phyloP scores from a whole-genome alignment of 2,888 invertebrate genomes.

The Amorpha juglandis region DNA sequence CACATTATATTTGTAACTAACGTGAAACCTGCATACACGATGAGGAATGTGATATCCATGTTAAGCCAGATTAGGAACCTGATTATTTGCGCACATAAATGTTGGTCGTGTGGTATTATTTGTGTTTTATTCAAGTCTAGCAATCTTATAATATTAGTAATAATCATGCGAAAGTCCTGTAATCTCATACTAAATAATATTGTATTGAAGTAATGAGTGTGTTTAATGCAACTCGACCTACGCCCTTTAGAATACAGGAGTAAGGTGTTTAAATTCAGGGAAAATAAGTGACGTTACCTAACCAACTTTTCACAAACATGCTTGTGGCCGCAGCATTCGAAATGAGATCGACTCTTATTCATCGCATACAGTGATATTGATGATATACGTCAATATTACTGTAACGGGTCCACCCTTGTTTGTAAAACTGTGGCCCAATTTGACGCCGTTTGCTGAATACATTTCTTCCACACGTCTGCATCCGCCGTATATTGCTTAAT shows the following conservation, averaged over 20 bases:
- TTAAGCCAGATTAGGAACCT: too few relatives aligned
- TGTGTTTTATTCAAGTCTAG: too few relatives aligned
- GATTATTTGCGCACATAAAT: too few relatives aligned
- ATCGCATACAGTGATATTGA: conserved; percentile 14
- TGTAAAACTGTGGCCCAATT: conserved; percentile 14
- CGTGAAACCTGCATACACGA: too few relatives aligned
- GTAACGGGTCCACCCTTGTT: conserved; percentile 20
- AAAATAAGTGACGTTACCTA: background rate
- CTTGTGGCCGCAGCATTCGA: conserved; percentile 1
- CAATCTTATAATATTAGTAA: too few relatives aligned
- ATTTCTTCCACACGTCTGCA: conserved; percentile 19
- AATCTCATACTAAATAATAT: too few relatives aligned
- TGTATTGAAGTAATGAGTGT: too few relatives aligned
- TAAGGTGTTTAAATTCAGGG: background rate
- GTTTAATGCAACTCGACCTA: too few relatives aligned
- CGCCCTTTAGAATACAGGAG: background rate
- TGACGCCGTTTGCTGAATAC: conserved; percentile 13
- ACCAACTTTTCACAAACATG: background rate
- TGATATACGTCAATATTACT: conserved; percentile 22
- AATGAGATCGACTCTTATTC: conserved; percentile 3
- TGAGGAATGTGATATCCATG: too few relatives aligned
- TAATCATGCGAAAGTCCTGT: too few relatives aligned
- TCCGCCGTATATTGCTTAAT: conserved; percentile 12
- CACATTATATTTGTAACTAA: too few relatives aligned
- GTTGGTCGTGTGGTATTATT: too few relatives aligned